Conservation (phyloP, 2,113 vertebrate genomes). For the Amphilophus citrinellus region DNA sequence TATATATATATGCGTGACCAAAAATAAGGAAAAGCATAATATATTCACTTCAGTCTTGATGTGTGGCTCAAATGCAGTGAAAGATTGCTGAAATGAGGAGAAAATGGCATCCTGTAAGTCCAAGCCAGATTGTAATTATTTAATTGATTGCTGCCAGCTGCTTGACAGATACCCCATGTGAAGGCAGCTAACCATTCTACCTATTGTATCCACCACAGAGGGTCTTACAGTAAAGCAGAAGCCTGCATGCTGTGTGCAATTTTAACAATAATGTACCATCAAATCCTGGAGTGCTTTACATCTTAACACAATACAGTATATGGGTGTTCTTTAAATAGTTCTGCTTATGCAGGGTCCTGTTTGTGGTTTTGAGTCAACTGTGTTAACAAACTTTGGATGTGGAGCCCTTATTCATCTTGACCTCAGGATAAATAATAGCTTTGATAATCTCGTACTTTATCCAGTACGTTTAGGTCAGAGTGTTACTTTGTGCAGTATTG, state of each 20-base stretch:
- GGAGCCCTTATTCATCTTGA: background rate
- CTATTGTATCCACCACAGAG: slow-evolving; percentile 16
- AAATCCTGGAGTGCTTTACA: slow-evolving; percentile 13
- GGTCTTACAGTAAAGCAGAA: slow-evolving; percentile 2
- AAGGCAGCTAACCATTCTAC: slow-evolving; percentile 26
- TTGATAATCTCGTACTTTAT: background rate
- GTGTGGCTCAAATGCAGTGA: background rate
- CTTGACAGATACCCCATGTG: slow-evolving; percentile 55
- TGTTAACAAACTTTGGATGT: background rate
- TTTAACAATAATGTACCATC: slow-evolving; percentile 6
- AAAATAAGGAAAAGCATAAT: background rate
- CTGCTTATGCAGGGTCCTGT: background rate
- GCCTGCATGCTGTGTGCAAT: background rate
- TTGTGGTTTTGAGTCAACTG: background rate
- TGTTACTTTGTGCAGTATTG: background rate
- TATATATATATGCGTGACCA: too few species aligned
- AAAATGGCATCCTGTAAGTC: slow-evolving; percentile 35
- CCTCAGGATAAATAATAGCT: background rate
- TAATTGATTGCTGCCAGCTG: slow-evolving; percentile 68
- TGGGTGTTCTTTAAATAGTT: background rate
- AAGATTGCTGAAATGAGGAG: background rate
- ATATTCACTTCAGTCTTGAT: background rate
- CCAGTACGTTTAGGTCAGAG: background rate
- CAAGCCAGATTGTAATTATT: slow-evolving; percentile 55
- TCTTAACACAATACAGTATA: background rate